Percentiles rank a stretch among this genome's conserved stretches.
Conservation (phyloP, 2,113 vertebrate species). For the Boulengeromyrus knoepffleri region DNA sequence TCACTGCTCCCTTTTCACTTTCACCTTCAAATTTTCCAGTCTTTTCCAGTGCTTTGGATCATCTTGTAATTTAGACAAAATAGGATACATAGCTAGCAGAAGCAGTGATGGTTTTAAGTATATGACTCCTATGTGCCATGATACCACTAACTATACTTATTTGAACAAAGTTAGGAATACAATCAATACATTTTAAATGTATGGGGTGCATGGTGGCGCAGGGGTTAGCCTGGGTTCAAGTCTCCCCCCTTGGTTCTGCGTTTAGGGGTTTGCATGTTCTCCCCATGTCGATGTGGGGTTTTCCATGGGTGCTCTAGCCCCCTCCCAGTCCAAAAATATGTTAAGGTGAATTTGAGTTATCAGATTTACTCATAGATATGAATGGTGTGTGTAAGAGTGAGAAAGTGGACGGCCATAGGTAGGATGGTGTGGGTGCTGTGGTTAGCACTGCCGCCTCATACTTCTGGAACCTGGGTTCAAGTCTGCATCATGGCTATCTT, state of each 20-base stretch:
- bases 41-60: neutral
- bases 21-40: neutral
- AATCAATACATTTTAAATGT: neutral
- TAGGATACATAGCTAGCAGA: neutral
- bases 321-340: neutral
- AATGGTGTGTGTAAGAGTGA: neutral
- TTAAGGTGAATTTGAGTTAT: neutral
- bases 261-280: neutral
- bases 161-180: neutral
- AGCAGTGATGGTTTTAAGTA: neutral
- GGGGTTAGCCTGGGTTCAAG: neutral
- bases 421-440: too few species aligned
- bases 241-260: neutral
- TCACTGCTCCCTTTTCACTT: neutral
- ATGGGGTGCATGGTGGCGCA: neutral
- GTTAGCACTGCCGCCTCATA: neutral
- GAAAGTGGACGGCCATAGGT: too few species aligned
- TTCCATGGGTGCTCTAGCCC: neutral
- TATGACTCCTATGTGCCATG: neutral
- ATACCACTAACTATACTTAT: neutral
- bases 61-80: neutral
- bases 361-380: neutral
- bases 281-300: neutral
- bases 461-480: neutral
- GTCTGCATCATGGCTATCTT: neutral